Evolutionary conservation across 2,113 vertebrate species (phyloP).

Genomic region (Callorhinus ursinus): DNA sequence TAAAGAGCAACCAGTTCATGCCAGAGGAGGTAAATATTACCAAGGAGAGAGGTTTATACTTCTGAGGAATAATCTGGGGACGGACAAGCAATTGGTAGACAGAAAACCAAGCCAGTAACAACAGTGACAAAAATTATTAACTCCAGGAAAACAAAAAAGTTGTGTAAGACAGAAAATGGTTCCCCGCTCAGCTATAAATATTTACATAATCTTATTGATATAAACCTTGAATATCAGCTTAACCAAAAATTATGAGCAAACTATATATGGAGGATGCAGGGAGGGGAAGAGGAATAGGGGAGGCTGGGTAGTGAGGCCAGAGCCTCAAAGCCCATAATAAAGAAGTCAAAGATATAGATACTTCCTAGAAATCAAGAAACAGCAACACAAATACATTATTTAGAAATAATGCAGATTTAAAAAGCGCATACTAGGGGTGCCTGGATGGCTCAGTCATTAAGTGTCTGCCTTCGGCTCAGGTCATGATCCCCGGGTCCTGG

Average conservation of each 20-base stretch:
- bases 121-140: conserved; percentile 36
- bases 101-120: conserved; percentile 31
- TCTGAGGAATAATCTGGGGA: neutral
- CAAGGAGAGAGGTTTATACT: neutral
- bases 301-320: neutral
- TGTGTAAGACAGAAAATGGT: neutral
- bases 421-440: too few species aligned
- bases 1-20: neutral
- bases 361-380: neutral
- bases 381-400: neutral
- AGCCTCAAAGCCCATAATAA: neutral
- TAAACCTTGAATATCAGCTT: neutral
- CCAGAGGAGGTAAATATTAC: neutral
- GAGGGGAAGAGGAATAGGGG: neutral
- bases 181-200: neutral
- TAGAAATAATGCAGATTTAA: neutral
- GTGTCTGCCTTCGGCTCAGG: too few species aligned
- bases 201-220: conserved; percentile 45
- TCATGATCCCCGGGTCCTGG: too few species aligned
- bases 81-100: neutral
- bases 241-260: conserved; percentile 44
- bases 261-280: neutral
- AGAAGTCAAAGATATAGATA: neutral
- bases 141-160: conserved; percentile 25
- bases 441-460: too few species aligned